phyloP scores from a whole-genome alignment of 2,797 vertebrate genomes.

The Brachyrhaphis roseni region DNA sequence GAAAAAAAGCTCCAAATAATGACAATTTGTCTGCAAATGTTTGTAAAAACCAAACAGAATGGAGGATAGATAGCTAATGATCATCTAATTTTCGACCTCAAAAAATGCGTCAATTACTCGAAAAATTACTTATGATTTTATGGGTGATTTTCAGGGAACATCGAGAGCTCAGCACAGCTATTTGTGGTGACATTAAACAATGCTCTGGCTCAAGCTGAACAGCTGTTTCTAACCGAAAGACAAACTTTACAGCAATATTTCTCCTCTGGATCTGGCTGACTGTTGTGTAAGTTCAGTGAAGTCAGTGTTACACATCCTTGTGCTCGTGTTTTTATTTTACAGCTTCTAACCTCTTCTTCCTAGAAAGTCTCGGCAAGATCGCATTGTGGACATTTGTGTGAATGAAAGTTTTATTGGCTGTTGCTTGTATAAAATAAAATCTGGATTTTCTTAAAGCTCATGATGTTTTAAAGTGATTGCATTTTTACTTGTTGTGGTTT shows the following conservation, averaged over 20 bases:
- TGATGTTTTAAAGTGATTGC: neutral
- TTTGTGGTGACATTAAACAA: neutral
- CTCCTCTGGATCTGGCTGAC: neutral
- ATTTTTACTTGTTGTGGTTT: neutral
- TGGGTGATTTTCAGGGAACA: neutral
- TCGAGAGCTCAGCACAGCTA: neutral
- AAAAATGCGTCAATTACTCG: constrained; percentile 35
- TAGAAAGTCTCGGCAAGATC: neutral
- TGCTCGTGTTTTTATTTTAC: neutral
- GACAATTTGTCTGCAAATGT: neutral
- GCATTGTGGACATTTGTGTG: neutral
- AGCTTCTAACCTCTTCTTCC: neutral
- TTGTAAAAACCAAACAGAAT: neutral
- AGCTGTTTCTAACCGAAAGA: neutral
- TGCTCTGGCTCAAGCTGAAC: neutral
- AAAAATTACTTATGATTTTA: constrained; percentile 45
- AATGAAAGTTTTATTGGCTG: neutral
- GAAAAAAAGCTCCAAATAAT: neutral
- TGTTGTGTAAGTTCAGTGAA: neutral
- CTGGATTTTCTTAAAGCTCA: neutral
- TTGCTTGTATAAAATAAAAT: neutral
- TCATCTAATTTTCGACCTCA: constrained; percentile 7
- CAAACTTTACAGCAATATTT: neutral
- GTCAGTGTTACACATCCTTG: neutral
- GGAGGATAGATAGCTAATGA: constrained; percentile 2